These are phyloP conservation scores for Indicator indicator DNA, from an alignment of 2,113 vertebrate species.

Conservation along the genomic window DNA sequence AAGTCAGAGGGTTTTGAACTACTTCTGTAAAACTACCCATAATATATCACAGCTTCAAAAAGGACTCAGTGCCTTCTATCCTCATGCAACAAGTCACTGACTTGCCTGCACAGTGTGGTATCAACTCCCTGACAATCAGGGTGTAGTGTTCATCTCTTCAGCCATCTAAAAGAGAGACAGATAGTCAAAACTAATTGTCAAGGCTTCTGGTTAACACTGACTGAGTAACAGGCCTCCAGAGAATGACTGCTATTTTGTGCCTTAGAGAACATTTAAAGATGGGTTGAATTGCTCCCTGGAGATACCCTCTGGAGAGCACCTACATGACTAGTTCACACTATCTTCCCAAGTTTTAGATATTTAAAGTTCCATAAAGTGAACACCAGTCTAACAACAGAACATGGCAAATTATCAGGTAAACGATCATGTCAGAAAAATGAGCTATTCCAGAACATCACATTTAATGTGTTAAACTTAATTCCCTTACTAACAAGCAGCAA, in stretches of 20 bases:
- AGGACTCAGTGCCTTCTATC: background rate
- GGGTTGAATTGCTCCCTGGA: background rate
- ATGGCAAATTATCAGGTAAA: background rate
- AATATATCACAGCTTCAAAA: background rate
- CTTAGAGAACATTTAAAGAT: background rate
- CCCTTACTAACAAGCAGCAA: background rate
- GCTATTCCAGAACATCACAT: background rate
- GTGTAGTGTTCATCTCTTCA: background rate
- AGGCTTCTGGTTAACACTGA: slow-evolving; percentile 9
- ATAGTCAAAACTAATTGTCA: background rate
- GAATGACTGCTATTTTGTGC: background rate
- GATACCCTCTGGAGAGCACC: background rate
- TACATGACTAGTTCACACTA: background rate
- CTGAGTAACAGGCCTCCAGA: background rate
- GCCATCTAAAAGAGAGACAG: background rate
- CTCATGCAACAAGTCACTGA: background rate
- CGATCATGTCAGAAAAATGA: background rate
- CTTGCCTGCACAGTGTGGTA: background rate
- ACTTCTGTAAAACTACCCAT: background rate
- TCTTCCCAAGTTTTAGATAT: background rate
- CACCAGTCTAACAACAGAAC: background rate
- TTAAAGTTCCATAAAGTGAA: background rate
- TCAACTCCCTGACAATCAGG: background rate
- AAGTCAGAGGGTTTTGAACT: background rate
- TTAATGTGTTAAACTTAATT: background rate